Base-by-base conservation (phyloP, 1,140 invertebrate species). In the Apis cerana region DNA sequence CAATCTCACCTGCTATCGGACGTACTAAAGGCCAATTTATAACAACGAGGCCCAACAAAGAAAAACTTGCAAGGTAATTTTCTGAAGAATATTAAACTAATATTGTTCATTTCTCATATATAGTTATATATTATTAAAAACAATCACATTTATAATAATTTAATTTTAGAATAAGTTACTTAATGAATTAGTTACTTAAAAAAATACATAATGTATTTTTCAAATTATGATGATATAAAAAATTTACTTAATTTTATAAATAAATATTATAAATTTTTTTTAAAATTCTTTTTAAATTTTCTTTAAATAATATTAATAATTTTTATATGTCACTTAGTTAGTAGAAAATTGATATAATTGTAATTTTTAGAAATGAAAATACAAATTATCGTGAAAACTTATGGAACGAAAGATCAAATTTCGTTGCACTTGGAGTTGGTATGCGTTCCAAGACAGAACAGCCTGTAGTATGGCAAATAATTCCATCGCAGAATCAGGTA, bases 1-100 rank as follows among this genome's bases (percentile, higher is more conserved):
- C 95, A 7, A 93, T 95, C 48, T 95, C 95, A 1, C 93, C 95
- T 0, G 94, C 94, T 54, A 94, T 95, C 10, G 92, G 95, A 4
- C 89, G 92, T 27, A 89, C 85, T 4, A 89, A 90, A 75, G 89
- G 91, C 8, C 91, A 92, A 80, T 87, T 92, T 50, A 93, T 93
- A 74, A 84, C 90, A 0, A 88, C 85, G 9, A 89, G 85, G 71
- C 82, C 86, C 1, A 90, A 91, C 23, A 91, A 86, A n/a, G 77
- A 84, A 65, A 83, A 65, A 79, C n/a, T 70, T 48, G 76, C 81
- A 48, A 89, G 86, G 91, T 91, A 89, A 87, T 80, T 79, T 13
- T 15, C 50, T 23, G 4, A 56, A 61, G 4, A n/a, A 27, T 27
- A 10, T 8, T 52, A n/a, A 54, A 7, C n/a, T 17, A 70, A 5